A percentile compares a stretch with the other conserved stretches of the same genome.
Evolutionary conservation across 2,888 invertebrate species (phyloP).

Genomic region (Diarsia rubi): DNA sequence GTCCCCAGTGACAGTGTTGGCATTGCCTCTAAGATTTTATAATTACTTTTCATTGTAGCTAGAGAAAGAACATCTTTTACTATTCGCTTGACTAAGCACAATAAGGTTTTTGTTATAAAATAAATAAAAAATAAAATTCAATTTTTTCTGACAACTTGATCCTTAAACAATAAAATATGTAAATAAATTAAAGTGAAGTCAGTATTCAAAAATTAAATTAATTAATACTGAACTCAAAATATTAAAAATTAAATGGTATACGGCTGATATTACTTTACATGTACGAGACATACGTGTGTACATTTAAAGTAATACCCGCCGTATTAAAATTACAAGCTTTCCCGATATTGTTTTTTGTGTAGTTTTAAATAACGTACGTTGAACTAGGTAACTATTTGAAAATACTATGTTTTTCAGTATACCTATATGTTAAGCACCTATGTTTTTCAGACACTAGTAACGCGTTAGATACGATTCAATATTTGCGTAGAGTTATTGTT

Average conservation of each 20-base stretch:
- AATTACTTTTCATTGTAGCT: neutral
- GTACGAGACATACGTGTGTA: too few relatives aligned
- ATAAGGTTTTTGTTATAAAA: too few relatives aligned
- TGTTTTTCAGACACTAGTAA: slow-evolving; percentile 19
- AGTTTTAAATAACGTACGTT: neutral
- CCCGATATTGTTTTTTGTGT: neutral
- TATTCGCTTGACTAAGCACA: neutral
- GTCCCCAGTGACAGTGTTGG: neutral
- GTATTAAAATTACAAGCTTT: neutral
- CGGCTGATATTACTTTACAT: too few relatives aligned
- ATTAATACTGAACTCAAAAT: too few relatives aligned
- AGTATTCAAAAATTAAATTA: too few relatives aligned
- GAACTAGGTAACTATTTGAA: neutral
- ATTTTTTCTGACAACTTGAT: too few relatives aligned
- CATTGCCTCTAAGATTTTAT: neutral
- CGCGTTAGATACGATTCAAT: slow-evolving; percentile 15
- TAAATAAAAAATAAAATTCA: too few relatives aligned
- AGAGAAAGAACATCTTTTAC: neutral
- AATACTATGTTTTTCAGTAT: slow-evolving; percentile 1
- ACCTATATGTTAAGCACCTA: neutral
- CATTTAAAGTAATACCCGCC: neutral
- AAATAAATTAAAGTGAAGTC: too few relatives aligned
- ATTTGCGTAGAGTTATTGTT: slow-evolving; percentile 10
- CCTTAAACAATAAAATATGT: too few relatives aligned
- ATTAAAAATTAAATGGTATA: too few relatives aligned